Conservation (phyloP, 2,797 vertebrate genomes). For the Telmatherina bonti region DNA sequence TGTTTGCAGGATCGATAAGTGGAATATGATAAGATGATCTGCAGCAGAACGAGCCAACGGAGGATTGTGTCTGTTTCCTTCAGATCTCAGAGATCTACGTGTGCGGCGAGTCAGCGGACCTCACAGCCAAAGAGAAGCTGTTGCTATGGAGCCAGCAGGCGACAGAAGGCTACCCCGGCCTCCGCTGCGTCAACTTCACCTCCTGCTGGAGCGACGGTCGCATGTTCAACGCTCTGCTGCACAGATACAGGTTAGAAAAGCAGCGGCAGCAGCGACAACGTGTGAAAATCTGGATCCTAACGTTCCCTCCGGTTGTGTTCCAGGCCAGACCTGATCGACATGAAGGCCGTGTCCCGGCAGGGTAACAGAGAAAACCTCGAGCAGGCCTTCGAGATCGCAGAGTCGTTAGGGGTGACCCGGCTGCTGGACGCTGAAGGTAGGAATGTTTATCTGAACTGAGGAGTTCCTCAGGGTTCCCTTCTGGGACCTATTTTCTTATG, state of each 20-base stretch:
- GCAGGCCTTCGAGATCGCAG: conserved; percentile 97
- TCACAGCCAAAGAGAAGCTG: conserved; percentile 99
- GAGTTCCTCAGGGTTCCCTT: not conserved
- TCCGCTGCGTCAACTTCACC: conserved; percentile 96
- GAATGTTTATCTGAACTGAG: not conserved
- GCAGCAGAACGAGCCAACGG: too few relatives aligned
- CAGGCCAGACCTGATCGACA: conserved; percentile 97
- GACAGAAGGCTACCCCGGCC: conserved; percentile 91
- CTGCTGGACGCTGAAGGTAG: conserved; percentile 97
- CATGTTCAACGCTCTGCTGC: conserved; percentile 98
- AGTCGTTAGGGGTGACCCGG: conserved; percentile 94
- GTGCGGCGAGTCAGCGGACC: conserved; percentile 94
- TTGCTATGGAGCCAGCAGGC: conserved; percentile 97
- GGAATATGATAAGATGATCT: not conserved
- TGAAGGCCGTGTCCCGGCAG: conserved; percentile 93
- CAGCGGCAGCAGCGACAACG: too few relatives aligned
- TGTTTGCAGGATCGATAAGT: not conserved
- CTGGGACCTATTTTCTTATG: too few relatives aligned
- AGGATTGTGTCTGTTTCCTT: conserved; percentile 17
- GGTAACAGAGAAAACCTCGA: conserved; percentile 96
- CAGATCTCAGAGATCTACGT: conserved; percentile 99
- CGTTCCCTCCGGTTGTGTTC: not conserved
- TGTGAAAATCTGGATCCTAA: too few relatives aligned
- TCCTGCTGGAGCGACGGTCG: conserved; percentile 96
- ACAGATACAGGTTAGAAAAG: conserved; percentile 91